phyloP scores from a whole-genome alignment of 2,888 invertebrate genomes.

The Tineola bisselliella region DNA sequence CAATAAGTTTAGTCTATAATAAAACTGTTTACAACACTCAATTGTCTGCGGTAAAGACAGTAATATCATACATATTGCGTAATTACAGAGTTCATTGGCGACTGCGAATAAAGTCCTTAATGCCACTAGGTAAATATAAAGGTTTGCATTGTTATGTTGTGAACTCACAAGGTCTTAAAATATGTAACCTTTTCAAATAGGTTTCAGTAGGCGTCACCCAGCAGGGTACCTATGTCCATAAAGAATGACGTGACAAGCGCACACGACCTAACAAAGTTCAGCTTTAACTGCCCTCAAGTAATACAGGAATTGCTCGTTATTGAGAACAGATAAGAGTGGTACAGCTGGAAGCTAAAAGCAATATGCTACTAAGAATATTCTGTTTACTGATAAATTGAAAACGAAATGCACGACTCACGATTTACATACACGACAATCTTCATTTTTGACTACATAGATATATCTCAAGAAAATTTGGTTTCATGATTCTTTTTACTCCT shows the following conservation, averaged over 20 bases:
- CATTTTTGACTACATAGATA: background rate
- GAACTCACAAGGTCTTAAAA: background rate
- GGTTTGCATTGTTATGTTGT: background rate
- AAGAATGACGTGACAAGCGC: constrained; percentile 20
- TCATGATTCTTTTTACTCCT: too few relatives aligned
- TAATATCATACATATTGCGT: background rate
- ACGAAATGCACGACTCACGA: background rate
- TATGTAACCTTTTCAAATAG: constrained; percentile 6
- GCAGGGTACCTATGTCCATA: constrained; percentile 12
- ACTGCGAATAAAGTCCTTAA: background rate
- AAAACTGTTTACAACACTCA: background rate
- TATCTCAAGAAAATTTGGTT: background rate
- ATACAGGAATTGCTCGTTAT: background rate
- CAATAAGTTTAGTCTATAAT: background rate
- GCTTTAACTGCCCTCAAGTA: background rate
- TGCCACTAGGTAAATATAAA: background rate
- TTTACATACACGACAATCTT: background rate
- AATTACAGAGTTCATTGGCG: background rate
- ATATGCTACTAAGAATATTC: background rate
- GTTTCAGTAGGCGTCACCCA: constrained; percentile 3
- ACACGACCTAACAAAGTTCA: constrained; percentile 26
- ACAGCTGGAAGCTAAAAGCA: background rate
- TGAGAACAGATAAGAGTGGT: constrained; percentile 1
- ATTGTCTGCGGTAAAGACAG: background rate
- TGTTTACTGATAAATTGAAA: background rate